These are phyloP conservation scores for Zoroaster sp. DNA, from an alignment of 53 echinoderm and acorn worm species.

Conservation along the genomic window DNA sequence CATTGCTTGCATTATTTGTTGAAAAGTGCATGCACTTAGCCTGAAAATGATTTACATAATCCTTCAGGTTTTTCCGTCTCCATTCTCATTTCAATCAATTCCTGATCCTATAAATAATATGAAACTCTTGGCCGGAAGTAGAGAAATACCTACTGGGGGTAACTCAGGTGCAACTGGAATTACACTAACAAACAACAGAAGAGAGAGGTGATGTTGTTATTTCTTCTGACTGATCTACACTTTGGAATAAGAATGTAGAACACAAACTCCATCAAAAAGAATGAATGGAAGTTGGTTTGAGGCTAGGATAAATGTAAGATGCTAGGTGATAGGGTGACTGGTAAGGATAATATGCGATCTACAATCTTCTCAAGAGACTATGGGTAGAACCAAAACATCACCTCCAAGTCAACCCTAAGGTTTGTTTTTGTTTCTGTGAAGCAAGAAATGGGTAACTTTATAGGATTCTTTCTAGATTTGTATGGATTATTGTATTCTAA, in stretches of 20 bases:
- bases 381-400: not conserved
- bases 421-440: slow-evolving; percentile 17
- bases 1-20: too few species aligned
- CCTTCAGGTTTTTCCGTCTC: not conserved
- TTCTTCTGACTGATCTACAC: not conserved
- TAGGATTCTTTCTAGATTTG: not conserved
- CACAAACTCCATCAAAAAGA: not conserved
- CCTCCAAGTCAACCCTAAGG: not conserved
- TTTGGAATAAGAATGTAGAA: not conserved
- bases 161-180: not conserved
- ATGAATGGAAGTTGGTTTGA: not conserved
- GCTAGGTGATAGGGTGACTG: not conserved
- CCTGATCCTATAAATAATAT: not conserved
- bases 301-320: not conserved
- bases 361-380: not conserved
- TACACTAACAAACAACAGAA: not conserved
- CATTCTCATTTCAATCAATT: not conserved
- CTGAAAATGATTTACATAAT: not conserved
- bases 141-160: not conserved
- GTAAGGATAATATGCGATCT: not conserved
- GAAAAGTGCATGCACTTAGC: too few species aligned
- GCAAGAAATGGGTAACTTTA: slow-evolving; percentile 6
- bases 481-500: not conserved
- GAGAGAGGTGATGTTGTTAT: not conserved
- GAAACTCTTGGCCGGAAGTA: not conserved